phyloP scores from a whole-genome alignment of 2,888 invertebrate species.

The Lasioglossum figueresi region DNA sequence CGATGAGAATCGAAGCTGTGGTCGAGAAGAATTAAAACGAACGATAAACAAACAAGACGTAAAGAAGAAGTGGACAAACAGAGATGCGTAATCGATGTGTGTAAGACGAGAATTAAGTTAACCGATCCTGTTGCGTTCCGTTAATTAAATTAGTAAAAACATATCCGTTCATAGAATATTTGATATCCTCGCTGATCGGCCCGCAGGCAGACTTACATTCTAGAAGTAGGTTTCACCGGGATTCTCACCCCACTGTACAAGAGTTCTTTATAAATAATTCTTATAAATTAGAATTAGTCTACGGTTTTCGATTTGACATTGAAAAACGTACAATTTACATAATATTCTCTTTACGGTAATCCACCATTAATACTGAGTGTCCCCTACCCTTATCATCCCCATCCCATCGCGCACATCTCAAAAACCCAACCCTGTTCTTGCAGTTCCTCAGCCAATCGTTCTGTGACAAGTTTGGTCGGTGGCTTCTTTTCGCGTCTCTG shows the following conservation, averaged over 20 bases:
- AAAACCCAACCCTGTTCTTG: not conserved
- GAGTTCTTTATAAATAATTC: slow-evolving; percentile 77
- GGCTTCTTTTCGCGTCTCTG: slow-evolving; percentile 4
- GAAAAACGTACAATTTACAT: slow-evolving; percentile 70
- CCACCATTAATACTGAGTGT: slow-evolving; percentile 81
- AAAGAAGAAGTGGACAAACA: slow-evolving; percentile 10
- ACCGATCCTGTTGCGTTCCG: slow-evolving; percentile 31
- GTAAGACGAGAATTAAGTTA: slow-evolving; percentile 35
- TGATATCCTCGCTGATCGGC: slow-evolving; percentile 51
- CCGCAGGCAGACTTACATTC: slow-evolving; percentile 53
- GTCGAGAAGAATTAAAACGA: not conserved
- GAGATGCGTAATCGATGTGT: slow-evolving; percentile 7
- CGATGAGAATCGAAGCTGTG: slow-evolving; percentile 6
- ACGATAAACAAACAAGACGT: slow-evolving; percentile 11
- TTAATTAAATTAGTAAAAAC: slow-evolving; percentile 43
- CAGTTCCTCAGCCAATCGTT: slow-evolving; percentile 43
- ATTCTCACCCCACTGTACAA: slow-evolving; percentile 78
- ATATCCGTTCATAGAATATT: slow-evolving; percentile 39
- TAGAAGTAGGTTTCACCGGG: slow-evolving; percentile 69
- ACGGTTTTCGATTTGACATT: slow-evolving; percentile 58
- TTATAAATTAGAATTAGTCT: slow-evolving; percentile 77
- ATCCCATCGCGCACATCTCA: not conserved
- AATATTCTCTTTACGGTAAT: slow-evolving; percentile 71
- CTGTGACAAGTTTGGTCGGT: slow-evolving; percentile 40
- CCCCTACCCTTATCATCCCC: slow-evolving; percentile 22